Evolutionary conservation across 2,888 invertebrate genomes (phyloP), one percentile per base, ranked within the genome.

Genomic region (Alloplasta piceator): DNA sequence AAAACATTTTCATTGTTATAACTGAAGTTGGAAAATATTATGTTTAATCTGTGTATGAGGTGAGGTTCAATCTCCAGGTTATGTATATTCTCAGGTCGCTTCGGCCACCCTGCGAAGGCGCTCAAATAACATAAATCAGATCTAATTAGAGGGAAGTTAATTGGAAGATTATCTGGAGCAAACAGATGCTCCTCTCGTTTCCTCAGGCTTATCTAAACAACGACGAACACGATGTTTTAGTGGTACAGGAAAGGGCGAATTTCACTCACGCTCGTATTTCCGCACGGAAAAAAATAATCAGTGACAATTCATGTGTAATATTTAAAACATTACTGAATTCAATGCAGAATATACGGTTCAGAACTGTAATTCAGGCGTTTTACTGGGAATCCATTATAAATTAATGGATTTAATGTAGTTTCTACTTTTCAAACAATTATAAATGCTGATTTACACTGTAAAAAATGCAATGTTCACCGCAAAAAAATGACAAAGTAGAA

Each of bases 101-200:
- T 10, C 26, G 10, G 50, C 52, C 60, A 56, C 26, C 71, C 64
- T 68, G 64, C 26, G 43, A 12, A 41, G 67, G 60, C 26, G n/a
- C 61, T 70, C 78, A 26, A 81, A 76, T 81, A 58, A 80, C 48
- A 82, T 83, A 82, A 83, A 83, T 83, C 83, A 78, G 80, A 58
- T 71, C 72, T 80, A 83, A 83, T 83, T 83, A 80, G 82, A 64
- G 68, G 14, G 14, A 14, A 38, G 72, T 67, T 77, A 82, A 80
- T 83, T 80, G 80, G 78, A 66, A 80, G 83, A 82, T 83, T 83
- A 83, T 71, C 71, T 39, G 72, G 50, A 76, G 68, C 52, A 58
- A 63, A 73, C 79, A 76, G 80, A 64, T 79, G 78, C 56, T 74
- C 50, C 26, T 50, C 68, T 61, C 60, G 61, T 64, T 56, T 26